Conservation (phyloP, 2,888 invertebrate species). For the Lasioglossum marginatum region DNA sequence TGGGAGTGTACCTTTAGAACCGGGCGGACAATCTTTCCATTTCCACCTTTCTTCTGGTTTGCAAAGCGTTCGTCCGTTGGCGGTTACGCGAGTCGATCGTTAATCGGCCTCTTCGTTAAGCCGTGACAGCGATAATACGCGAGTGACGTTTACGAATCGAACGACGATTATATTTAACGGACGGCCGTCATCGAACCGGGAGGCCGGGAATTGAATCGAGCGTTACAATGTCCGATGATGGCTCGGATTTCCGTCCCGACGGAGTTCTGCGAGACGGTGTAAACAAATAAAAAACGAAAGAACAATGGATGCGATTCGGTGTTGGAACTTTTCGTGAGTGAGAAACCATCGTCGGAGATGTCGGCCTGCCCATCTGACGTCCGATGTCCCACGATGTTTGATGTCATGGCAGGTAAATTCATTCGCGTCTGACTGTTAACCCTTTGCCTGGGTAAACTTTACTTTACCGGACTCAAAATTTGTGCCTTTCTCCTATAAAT, state of each 20-base stretch:
- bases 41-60: conserved; percentile 6
- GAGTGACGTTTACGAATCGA: conserved; percentile 52
- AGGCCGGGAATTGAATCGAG: conserved; percentile 35
- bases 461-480: too few relatives aligned
- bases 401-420: not conserved
- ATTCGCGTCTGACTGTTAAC: not conserved
- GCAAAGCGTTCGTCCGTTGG: conserved; percentile 5
- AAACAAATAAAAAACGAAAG: not conserved
- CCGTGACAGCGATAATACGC: conserved; percentile 50
- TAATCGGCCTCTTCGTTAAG: conserved; percentile 46
- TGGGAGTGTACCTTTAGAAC: conserved; percentile 3
- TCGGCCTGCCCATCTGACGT: not conserved
- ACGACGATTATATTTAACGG: conserved; percentile 46
- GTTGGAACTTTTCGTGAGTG: conserved; percentile 47
- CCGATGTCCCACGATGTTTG: not conserved
- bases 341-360: not conserved
- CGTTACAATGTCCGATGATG: conserved; percentile 31
- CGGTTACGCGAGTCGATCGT: conserved; percentile 37
- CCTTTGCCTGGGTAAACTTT: too few relatives aligned
- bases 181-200: conserved; percentile 34
- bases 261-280: conserved; percentile 9
- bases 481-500: too few relatives aligned
- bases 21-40: not conserved
- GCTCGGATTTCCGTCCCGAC: not conserved
- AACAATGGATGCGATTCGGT: conserved; percentile 67